Evolutionary conservation across 1,140 invertebrate genomes (phyloP).

Genomic region (Lanistes nyassanus): DNA sequence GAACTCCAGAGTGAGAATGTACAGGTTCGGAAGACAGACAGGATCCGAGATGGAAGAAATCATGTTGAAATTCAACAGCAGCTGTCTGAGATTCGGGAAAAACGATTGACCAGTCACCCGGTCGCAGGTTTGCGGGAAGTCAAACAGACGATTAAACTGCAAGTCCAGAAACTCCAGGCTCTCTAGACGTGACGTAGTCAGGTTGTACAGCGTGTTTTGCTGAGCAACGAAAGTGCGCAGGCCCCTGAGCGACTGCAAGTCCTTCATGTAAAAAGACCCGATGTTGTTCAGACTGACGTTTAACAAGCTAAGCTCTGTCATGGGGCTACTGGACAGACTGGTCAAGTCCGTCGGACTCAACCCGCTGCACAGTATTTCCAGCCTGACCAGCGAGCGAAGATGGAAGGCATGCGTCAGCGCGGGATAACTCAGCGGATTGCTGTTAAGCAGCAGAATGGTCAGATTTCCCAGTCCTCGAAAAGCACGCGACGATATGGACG

Average conservation of each 20-base stretch:
- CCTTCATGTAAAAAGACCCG: neutral
- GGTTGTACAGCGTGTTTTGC: neutral
- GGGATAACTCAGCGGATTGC: slow-evolving; percentile 1
- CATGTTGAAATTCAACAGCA: slow-evolving; percentile 2
- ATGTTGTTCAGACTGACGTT: slow-evolving; percentile 17
- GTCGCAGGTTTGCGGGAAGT: slow-evolving; percentile 1
- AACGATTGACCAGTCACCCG: neutral
- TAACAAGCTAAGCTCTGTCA: neutral
- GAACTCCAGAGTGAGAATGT: neutral
- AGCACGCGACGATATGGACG: neutral
- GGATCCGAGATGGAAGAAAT: neutral
- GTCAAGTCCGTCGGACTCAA: neutral
- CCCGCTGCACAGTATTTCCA: neutral
- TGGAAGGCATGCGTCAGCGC: neutral
- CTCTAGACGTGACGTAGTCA: neutral
- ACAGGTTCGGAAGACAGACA: slow-evolving; percentile 9
- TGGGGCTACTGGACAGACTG: neutral
- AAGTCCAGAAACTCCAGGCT: neutral
- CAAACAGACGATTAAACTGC: neutral
- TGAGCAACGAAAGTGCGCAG: neutral
- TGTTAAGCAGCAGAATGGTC: slow-evolving; percentile 1
- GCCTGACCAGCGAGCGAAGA: neutral
- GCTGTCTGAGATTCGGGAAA: neutral
- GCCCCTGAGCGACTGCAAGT: neutral
- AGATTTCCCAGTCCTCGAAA: neutral